Percentiles rank a stretch among this genome's conserved stretches.
phyloP scores from a whole-genome alignment of 2,113 vertebrate species.

The Parus major region DNA sequence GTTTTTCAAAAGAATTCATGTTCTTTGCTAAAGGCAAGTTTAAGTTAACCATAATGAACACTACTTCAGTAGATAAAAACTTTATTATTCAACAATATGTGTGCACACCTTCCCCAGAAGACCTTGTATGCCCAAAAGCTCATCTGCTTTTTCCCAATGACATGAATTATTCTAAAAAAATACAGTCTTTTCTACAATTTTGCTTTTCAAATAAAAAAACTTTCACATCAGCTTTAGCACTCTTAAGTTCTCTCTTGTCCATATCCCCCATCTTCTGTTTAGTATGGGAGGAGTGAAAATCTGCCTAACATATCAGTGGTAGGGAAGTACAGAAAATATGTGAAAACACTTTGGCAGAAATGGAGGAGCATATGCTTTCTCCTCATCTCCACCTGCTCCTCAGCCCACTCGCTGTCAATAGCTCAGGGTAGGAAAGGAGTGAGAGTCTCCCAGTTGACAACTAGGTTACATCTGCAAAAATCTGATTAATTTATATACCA shows the following conservation, averaged over 20 bases:
- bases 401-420: not conserved
- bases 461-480: not conserved
- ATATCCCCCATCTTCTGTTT: not conserved
- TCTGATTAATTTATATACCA: not conserved
- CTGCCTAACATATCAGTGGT: not conserved
- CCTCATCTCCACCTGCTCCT: not conserved
- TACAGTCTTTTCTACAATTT: not conserved
- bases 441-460: not conserved
- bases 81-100: not conserved
- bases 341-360: not conserved
- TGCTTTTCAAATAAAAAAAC: not conserved
- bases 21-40: constrained; percentile 4
- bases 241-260: not conserved
- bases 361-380: not conserved
- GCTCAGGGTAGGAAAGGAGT: not conserved
- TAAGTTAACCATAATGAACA: not conserved
- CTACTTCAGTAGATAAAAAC: not conserved
- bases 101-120: not conserved
- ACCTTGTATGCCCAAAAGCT: not conserved
- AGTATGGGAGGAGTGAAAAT: not conserved
- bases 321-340: not conserved
- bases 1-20: not conserved
- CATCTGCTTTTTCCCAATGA: not conserved
- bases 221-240: not conserved
- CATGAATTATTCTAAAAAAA: constrained; percentile 3